These are phyloP conservation scores for Umimayanthus kanabou DNA, from an alignment of 92 coral and sea anemone species.

Conservation along the genomic window DNA sequence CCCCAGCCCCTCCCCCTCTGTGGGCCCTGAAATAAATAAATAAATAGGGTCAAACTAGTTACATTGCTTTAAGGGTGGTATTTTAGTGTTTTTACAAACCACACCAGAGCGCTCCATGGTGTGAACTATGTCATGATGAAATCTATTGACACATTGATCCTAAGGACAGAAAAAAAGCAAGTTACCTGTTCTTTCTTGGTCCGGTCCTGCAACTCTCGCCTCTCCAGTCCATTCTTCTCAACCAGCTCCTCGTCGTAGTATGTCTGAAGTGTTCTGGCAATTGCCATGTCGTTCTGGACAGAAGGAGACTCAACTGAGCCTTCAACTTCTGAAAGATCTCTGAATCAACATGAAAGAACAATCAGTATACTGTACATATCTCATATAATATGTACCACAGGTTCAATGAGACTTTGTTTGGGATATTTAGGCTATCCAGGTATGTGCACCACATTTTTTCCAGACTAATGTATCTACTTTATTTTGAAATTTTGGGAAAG, in stretches of 20 bases:
- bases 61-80: too few species aligned
- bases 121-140: neutral
- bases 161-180: too few species aligned
- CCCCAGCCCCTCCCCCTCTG: too few species aligned
- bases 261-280: constrained; percentile 54
- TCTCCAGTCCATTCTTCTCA: constrained; percentile 48
- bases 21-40: too few species aligned
- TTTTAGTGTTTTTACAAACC: neutral
- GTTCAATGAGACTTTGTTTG: neutral
- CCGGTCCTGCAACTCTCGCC: constrained; percentile 44
- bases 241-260: constrained; percentile 47
- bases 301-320: neutral
- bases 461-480: too few species aligned
- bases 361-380: neutral
- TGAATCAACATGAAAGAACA: neutral
- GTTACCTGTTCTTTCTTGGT: constrained; percentile 54
- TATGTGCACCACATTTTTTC: too few species aligned
- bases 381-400: neutral
- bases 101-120: neutral
- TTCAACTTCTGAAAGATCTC: constrained; percentile 2
- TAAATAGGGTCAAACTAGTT: too few species aligned
- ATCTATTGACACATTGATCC: neutral
- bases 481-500: too few species aligned
- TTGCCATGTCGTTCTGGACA: constrained; percentile 33
- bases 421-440: neutral